Evolutionary conservation across 2,113 vertebrate species (phyloP).

Genomic region (Benitochromis conjunctus): DNA sequence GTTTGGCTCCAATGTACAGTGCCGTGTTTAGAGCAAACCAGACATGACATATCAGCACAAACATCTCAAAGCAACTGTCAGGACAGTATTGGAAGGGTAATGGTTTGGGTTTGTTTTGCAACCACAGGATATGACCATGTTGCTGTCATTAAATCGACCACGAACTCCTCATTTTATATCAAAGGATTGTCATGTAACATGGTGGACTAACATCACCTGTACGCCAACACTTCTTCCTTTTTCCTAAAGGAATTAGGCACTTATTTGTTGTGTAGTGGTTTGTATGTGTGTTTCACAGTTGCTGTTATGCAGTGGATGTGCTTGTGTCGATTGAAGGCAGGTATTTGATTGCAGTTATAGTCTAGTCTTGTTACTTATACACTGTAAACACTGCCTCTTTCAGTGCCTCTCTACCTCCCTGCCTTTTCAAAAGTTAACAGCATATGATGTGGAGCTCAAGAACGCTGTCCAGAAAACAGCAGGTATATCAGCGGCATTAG

Average conservation of each 20-base stretch:
- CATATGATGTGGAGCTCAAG: background rate
- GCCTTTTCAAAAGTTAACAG: background rate
- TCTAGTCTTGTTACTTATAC: background rate
- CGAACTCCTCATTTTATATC: background rate
- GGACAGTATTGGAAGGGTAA: background rate
- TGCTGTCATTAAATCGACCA: background rate
- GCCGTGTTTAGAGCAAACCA: background rate
- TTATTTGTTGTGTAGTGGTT: background rate
- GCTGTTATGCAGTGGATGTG: too few species aligned
- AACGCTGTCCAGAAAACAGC: background rate
- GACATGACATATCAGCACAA: background rate
- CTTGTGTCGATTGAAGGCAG: background rate
- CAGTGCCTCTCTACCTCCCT: background rate
- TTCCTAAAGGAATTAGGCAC: background rate
- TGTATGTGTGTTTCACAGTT: background rate
- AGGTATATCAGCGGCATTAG: background rate
- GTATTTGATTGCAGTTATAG: background rate
- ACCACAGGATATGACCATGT: background rate
- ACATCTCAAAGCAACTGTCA: background rate
- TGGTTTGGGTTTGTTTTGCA: background rate
- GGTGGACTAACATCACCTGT: background rate
- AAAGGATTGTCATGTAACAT: background rate
- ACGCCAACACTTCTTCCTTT: fast-evolving
- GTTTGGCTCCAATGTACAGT: too few species aligned
- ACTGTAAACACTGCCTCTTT: background rate